A percentile compares a stretch with the other conserved stretches of the same genome.
These are phyloP conservation scores for Malurus cyaneus DNA, from an alignment of 2,113 vertebrate genomes.

Conservation along the genomic window DNA sequence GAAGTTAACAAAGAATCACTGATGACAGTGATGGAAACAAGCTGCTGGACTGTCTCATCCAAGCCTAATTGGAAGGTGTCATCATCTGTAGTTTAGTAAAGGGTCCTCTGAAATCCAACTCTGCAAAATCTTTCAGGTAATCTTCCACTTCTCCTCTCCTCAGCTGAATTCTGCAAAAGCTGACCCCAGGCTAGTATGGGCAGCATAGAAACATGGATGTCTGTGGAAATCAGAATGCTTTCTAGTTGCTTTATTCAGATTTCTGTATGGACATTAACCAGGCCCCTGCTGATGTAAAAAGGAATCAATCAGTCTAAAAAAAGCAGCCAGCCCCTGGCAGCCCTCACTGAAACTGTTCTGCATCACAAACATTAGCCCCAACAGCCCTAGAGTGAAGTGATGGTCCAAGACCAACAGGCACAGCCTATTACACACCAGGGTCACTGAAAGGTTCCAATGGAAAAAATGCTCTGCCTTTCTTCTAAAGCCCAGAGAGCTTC, in stretches of 20 bases:
- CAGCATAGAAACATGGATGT: background rate
- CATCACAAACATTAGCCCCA: slow-evolving; percentile 30
- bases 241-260: background rate
- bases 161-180: background rate
- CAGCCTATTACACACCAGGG: background rate
- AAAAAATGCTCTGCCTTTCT: background rate
- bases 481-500: background rate
- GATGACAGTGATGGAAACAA: background rate
- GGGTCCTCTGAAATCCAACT: background rate
- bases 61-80: background rate
- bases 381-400: background rate
- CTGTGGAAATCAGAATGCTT: background rate
- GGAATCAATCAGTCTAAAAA: slow-evolving; percentile 37
- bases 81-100: background rate
- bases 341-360: slow-evolving; percentile 26
- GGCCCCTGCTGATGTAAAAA: background rate
- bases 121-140: background rate
- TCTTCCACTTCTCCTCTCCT: background rate
- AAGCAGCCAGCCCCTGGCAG: slow-evolving; percentile 30
- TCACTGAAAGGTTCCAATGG: background rate
- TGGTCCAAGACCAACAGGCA: slow-evolving; percentile 29
- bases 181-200: background rate
- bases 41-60: background rate
- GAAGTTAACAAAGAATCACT: background rate
- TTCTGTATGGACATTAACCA: slow-evolving; percentile 24